Conservation (phyloP, 2,113 vertebrate species). For the Neogale vison region DNA sequence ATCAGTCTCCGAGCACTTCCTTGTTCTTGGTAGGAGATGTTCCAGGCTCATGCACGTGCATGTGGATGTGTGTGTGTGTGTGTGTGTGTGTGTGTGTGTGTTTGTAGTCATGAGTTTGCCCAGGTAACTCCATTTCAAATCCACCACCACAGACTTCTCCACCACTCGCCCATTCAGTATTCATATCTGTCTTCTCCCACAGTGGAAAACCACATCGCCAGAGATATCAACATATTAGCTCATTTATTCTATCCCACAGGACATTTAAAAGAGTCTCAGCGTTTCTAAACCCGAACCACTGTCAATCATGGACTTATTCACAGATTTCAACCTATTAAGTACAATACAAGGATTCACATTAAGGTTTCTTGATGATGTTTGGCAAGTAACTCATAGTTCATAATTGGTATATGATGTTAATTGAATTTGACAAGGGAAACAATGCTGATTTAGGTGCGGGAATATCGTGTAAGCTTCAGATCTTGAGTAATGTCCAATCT, state of each 20-base stretch:
- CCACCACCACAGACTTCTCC: neutral
- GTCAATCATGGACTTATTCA: neutral
- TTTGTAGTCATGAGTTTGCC: neutral
- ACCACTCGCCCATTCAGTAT: neutral
- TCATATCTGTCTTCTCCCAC: neutral
- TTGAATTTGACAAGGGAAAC: neutral
- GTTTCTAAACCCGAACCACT: neutral
- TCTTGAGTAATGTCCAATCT: neutral
- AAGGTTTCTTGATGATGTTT: neutral
- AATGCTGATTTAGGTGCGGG: neutral
- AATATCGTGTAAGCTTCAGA: neutral
- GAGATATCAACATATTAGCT: neutral
- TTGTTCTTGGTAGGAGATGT: neutral
- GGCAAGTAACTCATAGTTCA: neutral
- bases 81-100: fast-evolving
- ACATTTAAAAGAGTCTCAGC: neutral
- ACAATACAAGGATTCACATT: neutral
- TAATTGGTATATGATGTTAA: neutral
- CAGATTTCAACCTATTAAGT: neutral
- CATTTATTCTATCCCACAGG: neutral
- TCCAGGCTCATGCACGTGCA: neutral
- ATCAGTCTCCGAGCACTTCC: neutral
- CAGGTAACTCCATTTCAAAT: neutral
- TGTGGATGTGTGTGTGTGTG: fast-evolving
- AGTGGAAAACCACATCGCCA: neutral